A percentile compares a stretch with the other conserved stretches of the same genome.
Conservation (phyloP, 2,888 invertebrate genomes). For the Drosophila kambysellisi region DNA sequence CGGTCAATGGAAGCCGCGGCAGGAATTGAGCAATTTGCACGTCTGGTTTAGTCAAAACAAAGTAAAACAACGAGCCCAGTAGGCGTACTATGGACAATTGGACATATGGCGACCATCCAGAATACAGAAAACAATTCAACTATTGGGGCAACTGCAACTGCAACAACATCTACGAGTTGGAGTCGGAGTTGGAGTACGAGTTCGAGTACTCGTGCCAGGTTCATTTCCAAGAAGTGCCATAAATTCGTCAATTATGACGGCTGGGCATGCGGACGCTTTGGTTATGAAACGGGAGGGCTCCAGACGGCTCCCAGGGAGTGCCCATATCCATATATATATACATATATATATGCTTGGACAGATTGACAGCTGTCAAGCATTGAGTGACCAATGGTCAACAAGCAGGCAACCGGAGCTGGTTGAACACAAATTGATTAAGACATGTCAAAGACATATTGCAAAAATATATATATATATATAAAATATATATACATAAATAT, state of each 20-base stretch:
- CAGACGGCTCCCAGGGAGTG: constrained; percentile 22
- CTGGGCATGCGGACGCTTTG: constrained; percentile 61
- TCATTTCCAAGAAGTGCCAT: constrained; percentile 72
- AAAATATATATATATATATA: too few species aligned
- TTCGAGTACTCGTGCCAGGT: constrained; percentile 15
- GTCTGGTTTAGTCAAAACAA: constrained; percentile 74
- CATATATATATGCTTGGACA: constrained; percentile 2
- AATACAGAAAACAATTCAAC: constrained; percentile 57
- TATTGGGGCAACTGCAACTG: constrained; percentile 42
- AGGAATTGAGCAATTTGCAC: constrained; percentile 79
- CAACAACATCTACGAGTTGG: constrained; percentile 4
- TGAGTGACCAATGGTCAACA: constrained; percentile 24
- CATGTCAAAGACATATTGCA: too few species aligned
- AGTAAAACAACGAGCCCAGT: constrained; percentile 66
- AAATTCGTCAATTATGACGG: constrained; percentile 81
- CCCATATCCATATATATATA: constrained; percentile 1
- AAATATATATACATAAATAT: too few species aligned
- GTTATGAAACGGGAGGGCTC: constrained; percentile 21
- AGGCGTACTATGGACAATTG: constrained; percentile 46
- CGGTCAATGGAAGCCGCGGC: constrained; percentile 76
- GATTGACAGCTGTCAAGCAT: constrained; percentile 71
- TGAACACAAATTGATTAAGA: constrained; percentile 6
- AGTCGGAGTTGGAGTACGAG: constrained; percentile 3
- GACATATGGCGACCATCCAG: constrained; percentile 30
- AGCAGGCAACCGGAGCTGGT: neutral